Conservation (phyloP, 2,888 invertebrate species). For the Caenorhabditis sp. region DNA sequence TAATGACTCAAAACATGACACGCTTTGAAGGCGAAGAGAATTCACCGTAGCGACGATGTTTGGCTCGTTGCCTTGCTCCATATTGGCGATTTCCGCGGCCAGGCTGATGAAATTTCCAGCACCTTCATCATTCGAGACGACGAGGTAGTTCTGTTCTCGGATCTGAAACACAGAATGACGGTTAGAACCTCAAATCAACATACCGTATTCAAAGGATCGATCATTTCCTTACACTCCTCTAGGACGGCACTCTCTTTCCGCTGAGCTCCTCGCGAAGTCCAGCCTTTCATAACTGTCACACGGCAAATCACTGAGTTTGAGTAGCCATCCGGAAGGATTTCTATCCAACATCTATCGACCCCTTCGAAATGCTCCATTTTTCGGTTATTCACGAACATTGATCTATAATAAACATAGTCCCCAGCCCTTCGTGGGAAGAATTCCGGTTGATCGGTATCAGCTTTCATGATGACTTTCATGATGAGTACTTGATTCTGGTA, state of each 20-base stretch:
- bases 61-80: no score
- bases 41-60: no score
- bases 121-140: no score
- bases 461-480: slow-evolving; percentile 21
- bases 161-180: not conserved
- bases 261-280: slow-evolving; percentile 9
- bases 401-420: slow-evolving; percentile 11
- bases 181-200: not conserved
- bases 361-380: slow-evolving; percentile 27
- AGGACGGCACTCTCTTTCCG: slow-evolving; percentile 17
- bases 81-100: no score
- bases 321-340: slow-evolving; percentile 35
- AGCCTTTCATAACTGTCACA: slow-evolving; percentile 27
- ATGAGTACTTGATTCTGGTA: not conserved
- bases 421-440: slow-evolving; percentile 11
- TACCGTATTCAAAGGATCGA: not conserved
- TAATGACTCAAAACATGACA: no score
- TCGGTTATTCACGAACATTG: slow-evolving; percentile 47
- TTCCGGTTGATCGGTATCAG: not conserved
- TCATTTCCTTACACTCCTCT: slow-evolving; percentile 32
- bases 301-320: slow-evolving; percentile 43
- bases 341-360: slow-evolving; percentile 20
- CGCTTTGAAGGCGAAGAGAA: no score
- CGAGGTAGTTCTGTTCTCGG: no score
- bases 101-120: no score